Evolutionary conservation across 2,888 invertebrate species (phyloP), one percentile per base, ranked within the genome.

Genomic region (Alentia gelatinosa): DNA sequence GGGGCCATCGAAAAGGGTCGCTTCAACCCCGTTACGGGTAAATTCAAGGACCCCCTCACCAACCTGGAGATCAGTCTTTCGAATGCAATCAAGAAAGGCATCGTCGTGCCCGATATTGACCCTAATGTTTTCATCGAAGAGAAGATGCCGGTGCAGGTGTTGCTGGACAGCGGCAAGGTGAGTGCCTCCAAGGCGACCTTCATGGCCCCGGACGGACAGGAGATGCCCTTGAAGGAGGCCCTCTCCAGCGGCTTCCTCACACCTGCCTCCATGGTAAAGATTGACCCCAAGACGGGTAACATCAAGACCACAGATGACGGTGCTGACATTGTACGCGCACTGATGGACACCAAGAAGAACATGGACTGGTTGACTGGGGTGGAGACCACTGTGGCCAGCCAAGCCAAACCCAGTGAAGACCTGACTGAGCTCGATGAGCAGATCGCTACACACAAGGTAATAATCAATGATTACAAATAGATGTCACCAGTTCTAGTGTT

Each of bases 41-140:
- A 97, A n/a, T 97, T 97, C 91, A 93, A 94, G 93, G 97, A 97
- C 95, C 97, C 97, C 39, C 97, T 97, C 93, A 97, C 97, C 3
- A 98, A 98, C 23, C 97, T 96, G 91, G 96, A 96, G 79, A 95
- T 97, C 47, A 97, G 97, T 92, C 96, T 98, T 90, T 97, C 95
- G 93, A 96, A 98, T 94, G 98, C 98, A 23, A 97, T 98, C 0
- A 98, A 98, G 95, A 97, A 98, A 95, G 98, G 98, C 0, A 92
- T 95, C 33, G 93, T 96, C 75, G 93, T 93, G 5, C 93, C 95
- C 0, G 91, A 92, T n/a, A 93, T 95, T n/a, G 93, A 94, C 35
- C 68, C 63, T 3, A 89, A 39, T 63, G 33, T 35, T 19, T 89
- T 56, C 92, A 93, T 95, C 35, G 94, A 95, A 91, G 94, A 94